Evolutionary conservation across 2,797 vertebrate species (phyloP).

Genomic region (Rhabdomys pumilio): DNA sequence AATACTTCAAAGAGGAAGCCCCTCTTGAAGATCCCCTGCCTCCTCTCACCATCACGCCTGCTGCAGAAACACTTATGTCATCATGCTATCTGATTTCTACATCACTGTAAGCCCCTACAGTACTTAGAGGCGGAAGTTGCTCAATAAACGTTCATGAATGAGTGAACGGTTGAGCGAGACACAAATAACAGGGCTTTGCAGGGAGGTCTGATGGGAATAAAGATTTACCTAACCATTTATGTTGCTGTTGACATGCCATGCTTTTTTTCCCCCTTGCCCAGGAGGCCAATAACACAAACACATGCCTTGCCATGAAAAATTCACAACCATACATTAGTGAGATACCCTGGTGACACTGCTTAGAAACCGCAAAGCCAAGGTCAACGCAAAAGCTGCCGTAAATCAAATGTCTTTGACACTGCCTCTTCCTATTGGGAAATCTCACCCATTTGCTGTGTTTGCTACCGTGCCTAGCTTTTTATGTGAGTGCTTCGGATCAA

Average conservation of each 20-base stretch:
- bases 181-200: constrained; percentile 62
- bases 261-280: constrained; percentile 74
- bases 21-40: neutral
- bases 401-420: constrained; percentile 86
- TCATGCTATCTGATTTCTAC: neutral
- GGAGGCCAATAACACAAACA: constrained; percentile 75
- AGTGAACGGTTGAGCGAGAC: constrained; percentile 66
- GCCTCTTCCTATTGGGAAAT: constrained; percentile 86
- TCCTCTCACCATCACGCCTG: neutral
- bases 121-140: constrained; percentile 51
- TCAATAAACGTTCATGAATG: constrained; percentile 72
- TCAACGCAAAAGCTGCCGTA: constrained; percentile 85
- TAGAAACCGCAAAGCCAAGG: constrained; percentile 87
- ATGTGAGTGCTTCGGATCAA: neutral
- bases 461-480: neutral
- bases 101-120: neutral
- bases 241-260: constrained; percentile 74
- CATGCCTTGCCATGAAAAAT: constrained; percentile 79
- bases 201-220: constrained; percentile 72
- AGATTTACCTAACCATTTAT: constrained; percentile 80
- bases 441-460: constrained; percentile 80
- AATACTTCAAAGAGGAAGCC: neutral
- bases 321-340: constrained; percentile 80
- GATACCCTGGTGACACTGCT: constrained; percentile 84
- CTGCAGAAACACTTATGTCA: neutral